Conservation (phyloP, 2,113 vertebrate genomes). For the Equus przewalskii region DNA sequence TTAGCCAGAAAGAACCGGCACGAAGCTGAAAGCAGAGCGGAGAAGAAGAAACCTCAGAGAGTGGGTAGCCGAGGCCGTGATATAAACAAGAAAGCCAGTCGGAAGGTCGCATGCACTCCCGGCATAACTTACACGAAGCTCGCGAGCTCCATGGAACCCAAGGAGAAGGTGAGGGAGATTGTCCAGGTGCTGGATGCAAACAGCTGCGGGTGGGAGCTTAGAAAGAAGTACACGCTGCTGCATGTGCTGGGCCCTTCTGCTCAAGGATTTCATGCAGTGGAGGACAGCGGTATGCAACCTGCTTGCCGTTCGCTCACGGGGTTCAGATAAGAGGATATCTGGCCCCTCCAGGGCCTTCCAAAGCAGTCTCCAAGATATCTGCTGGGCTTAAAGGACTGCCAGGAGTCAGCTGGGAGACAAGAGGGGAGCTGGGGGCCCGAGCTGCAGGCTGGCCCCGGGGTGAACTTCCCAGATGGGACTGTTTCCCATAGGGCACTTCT, state of each 20-base stretch:
- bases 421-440: not conserved
- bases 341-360: not conserved
- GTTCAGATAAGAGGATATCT: not conserved
- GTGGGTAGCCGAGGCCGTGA: not conserved
- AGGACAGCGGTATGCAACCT: no score
- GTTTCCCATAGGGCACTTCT: not conserved
- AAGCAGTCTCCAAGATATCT: not conserved
- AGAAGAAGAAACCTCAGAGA: not conserved
- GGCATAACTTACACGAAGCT: no score
- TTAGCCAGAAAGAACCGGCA: not conserved
- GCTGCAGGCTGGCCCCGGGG: not conserved
- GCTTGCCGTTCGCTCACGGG: rapidly evolving
- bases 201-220: not conserved
- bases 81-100: not conserved
- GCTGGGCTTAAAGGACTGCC: not conserved
- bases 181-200: not conserved
- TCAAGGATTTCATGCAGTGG: not conserved
- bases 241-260: no score
- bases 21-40: not conserved
- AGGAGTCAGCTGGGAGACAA: not conserved
- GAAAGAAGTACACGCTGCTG: no score
- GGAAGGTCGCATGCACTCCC: not conserved
- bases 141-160: not conserved
- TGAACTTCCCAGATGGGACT: no score
- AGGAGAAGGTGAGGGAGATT: not conserved